Evolutionary conservation across 2,888 invertebrate species (phyloP).

Genomic region (Agelastica alni): DNA sequence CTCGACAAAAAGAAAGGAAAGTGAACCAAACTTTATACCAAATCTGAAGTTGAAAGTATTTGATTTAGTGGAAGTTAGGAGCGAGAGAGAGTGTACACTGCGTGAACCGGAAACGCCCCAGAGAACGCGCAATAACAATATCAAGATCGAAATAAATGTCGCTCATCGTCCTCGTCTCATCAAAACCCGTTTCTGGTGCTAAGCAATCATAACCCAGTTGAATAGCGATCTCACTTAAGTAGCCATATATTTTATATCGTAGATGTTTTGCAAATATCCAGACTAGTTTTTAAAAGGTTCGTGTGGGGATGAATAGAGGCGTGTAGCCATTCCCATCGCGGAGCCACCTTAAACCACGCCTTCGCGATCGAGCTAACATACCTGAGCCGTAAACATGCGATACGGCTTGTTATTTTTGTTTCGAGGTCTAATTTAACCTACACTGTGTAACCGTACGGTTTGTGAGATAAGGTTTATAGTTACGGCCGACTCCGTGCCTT

Average conservation of each 20-base stretch:
- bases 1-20: no score
- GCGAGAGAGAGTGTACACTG: not conserved
- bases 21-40: no score
- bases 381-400: slow-evolving; percentile 50
- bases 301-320: slow-evolving; percentile 50
- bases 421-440: slow-evolving; percentile 41
- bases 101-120: slow-evolving; percentile 22
- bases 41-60: no score
- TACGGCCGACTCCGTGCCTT: not conserved
- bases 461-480: slow-evolving; percentile 8
- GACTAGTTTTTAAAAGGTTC: slow-evolving; percentile 47
- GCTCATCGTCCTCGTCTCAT: slow-evolving; percentile 11
- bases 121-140: slow-evolving; percentile 21
- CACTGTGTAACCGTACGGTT: slow-evolving; percentile 5
- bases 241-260: slow-evolving; percentile 30
- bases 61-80: not conserved
- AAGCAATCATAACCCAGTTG: slow-evolving; percentile 28
- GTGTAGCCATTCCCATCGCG: slow-evolving; percentile 50
- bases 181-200: slow-evolving; percentile 26
- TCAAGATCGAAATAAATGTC: slow-evolving; percentile 24
- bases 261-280: slow-evolving; percentile 37
- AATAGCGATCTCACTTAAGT: slow-evolving; percentile 28
- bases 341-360: slow-evolving; percentile 52
- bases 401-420: slow-evolving; percentile 46
- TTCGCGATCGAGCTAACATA: slow-evolving; percentile 54